Base-by-base conservation (phyloP, 2,888 invertebrate genomes). In the Zygaena filipendulae region DNA sequence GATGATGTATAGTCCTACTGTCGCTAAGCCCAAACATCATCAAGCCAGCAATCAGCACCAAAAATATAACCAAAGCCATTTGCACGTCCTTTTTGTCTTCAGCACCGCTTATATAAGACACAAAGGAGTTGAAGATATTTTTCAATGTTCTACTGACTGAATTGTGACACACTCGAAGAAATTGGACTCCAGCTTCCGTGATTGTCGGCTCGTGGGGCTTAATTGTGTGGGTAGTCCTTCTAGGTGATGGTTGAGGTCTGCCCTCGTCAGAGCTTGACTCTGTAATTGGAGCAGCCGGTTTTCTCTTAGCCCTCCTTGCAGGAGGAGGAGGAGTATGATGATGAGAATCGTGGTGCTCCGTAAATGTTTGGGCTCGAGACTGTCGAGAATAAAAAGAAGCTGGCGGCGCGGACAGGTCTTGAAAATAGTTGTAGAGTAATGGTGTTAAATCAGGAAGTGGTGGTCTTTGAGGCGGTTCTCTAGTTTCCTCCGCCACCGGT, bases 31-130 rank as follows among this genome's bases (percentile, higher is more conserved):
- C 86, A 39, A 91, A 82, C 63, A 93, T 81, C 37, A 93, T 83
- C 34, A 93, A 79, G 9, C 88, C 90, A 27, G 90, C 89, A 19
- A 93, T 84, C 38, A 93, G 74, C 27, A 93, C 83, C 33, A 94
- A 81, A 38, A 93, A 84, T 51, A 92, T 87, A 31, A 92, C 87
- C 46, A 92, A 77, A 3, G 90, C 87, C 51, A 91, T 86, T 50
- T 90, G 88, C 35, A 88, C 79, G 50, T 90, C 87, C 36, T 87
- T 86, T 45, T 90, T 85, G 47, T 87, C 84, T 42, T 90, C 84
- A 4, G 84, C 82, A 25, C 83, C 82, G 38, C 82, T 81, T 23
- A 86, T 68, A 38, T 85, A 84, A 20, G 84, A 82, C 40, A 84
- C 83, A 36, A 87, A 77, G 38, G 85, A 80, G 32, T 83, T 79